Percentiles rank a stretch among this genome's conserved stretches.
phyloP scores from a whole-genome alignment of 2,113 vertebrate species.

The Bothrops jararaca region DNA sequence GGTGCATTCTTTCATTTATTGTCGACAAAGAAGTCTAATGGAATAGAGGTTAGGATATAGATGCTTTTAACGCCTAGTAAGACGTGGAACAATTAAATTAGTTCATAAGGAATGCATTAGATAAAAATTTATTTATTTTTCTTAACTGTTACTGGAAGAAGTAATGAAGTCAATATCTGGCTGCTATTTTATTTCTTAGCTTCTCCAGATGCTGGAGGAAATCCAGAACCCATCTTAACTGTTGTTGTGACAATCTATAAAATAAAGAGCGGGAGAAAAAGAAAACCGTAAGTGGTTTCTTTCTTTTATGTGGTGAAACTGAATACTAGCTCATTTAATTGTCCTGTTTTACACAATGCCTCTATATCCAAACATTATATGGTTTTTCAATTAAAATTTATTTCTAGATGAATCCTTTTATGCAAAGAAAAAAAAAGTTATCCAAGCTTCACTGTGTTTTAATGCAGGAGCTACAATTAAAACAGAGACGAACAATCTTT shows the following conservation, averaged over 20 bases:
- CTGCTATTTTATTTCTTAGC: not conserved
- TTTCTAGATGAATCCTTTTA: constrained; percentile 52
- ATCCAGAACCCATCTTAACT: constrained; percentile 11
- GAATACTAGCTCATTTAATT: not conserved
- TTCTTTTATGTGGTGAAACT: not conserved
- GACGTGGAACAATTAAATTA: not conserved
- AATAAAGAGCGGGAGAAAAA: not conserved
- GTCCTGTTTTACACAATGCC: not conserved
- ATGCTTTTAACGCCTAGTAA: not conserved
- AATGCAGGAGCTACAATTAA: not conserved
- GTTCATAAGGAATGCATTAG: not conserved
- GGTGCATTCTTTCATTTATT: not conserved
- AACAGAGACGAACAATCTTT: not conserved
- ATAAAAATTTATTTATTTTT: not conserved
- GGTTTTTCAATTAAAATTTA: constrained; percentile 54
- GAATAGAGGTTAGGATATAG: not conserved
- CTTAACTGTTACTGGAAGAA: not conserved
- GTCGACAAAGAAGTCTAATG: constrained; percentile 4
- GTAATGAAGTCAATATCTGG: not conserved
- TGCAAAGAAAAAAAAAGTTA: constrained; percentile 27
- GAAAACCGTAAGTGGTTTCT: not conserved
- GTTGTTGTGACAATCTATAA: not conserved
- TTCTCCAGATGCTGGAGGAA: constrained; percentile 10
- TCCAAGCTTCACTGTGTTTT: constrained; percentile 40
- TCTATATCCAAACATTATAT: constrained; percentile 42